Percentiles rank a stretch among this genome's conserved stretches.
These are phyloP conservation scores for Lepisosteus osseus DNA, from an alignment of 2,113 vertebrate genomes.

Conservation along the genomic window DNA sequence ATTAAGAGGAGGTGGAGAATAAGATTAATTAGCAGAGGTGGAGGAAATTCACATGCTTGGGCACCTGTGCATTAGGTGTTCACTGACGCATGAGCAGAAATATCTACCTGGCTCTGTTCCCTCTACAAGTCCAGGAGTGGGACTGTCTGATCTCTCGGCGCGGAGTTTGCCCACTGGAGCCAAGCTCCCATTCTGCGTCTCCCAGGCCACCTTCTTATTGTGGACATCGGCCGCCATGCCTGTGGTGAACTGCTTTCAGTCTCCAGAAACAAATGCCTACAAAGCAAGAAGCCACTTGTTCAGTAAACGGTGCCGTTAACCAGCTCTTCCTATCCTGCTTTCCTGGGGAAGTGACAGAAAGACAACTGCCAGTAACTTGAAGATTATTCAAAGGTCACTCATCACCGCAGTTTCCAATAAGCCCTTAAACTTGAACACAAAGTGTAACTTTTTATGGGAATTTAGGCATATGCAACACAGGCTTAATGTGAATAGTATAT, in stretches of 20 bases:
- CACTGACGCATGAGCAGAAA: background rate
- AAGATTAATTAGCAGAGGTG: background rate
- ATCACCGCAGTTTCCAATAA: too few species aligned
- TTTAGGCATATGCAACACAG: too few species aligned
- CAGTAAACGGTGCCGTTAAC: too few species aligned
- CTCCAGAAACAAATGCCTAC: slow-evolving; percentile 29
- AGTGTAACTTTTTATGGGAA: too few species aligned
- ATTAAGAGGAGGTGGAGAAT: too few species aligned
- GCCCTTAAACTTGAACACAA: too few species aligned
- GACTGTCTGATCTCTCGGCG: slow-evolving; percentile 80
- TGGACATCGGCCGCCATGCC: slow-evolving; percentile 79
- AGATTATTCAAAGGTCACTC: too few species aligned
- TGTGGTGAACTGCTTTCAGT: slow-evolving; percentile 16
- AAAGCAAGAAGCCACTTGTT: background rate
- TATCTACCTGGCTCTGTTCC: slow-evolving; percentile 88
- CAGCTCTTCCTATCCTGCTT: too few species aligned
- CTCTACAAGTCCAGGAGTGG: slow-evolving; percentile 84
- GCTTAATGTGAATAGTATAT: too few species aligned
- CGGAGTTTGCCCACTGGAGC: slow-evolving; percentile 66
- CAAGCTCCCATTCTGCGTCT: slow-evolving; percentile 64
- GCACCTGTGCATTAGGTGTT: too few species aligned
- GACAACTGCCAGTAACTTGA: too few species aligned
- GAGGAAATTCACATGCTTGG: background rate
- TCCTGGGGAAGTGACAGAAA: too few species aligned
- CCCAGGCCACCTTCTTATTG: slow-evolving; percentile 64